Evolutionary conservation across 2,888 invertebrate species (phyloP), one percentile per base, ranked within the genome.

Genomic region (Cephus nigrinus): DNA sequence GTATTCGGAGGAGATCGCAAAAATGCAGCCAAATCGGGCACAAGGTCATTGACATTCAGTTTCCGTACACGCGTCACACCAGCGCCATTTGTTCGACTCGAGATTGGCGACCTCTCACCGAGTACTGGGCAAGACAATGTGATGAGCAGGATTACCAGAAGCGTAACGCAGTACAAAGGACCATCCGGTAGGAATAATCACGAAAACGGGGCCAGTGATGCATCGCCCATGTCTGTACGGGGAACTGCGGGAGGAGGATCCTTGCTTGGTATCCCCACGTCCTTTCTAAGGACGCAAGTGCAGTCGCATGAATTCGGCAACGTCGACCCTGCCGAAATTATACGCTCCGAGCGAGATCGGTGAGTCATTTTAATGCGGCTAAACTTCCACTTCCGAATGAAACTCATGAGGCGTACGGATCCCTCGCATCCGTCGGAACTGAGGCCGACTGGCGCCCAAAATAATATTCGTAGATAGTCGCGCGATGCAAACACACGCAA

Each of bases 371-470:
- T 86, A 86, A 87, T 84, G 76, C 80, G 82, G 82, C 85, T 87
- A 90, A 89, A 88, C 86, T 86, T 86, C 84, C 80, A 89, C 87
- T 89, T 89, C 88, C 87, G 88, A 88, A 88, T 88, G 85, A 88
- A 86, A 84, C 33, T 81, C 79, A 81, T 82, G 82, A 80, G 79
- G 76, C 80, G 79, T 30, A 77, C 79, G 79, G 80, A 83, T 77
- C 80, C 81, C 82, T 76, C 81, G 80, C 82, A 82, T 86, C 85
- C 84, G 86, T 84, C 85, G 86, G 88, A 89, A 88, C 88, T 87
- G 80, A 86, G 88, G 88, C 84, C 87, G 87, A 84, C 85, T 86
- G 88, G 85, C 85, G 88, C 85, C 86, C 86, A 82, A 88, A 89
- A 88, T 86, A 80, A 84, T 84, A 83, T 83, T 84, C 81, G 78